These are phyloP conservation scores for Ophioninae sp. DNA, from an alignment of 2,888 invertebrate species.

Conservation along the genomic window DNA sequence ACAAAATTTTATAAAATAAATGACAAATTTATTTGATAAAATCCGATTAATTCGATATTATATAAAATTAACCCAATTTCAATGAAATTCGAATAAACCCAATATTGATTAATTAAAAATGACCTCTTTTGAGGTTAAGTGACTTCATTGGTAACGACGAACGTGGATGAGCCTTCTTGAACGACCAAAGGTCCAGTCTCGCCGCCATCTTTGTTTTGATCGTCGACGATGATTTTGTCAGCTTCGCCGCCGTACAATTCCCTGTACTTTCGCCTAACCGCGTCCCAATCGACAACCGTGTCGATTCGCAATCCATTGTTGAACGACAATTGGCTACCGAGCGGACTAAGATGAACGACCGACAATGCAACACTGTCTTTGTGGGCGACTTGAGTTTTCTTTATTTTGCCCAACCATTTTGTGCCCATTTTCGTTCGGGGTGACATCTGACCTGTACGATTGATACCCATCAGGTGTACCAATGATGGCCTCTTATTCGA, in stretches of 20 bases:
- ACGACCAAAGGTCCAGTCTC: slow-evolving; percentile 63
- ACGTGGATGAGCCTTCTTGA: slow-evolving; percentile 65
- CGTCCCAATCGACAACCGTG: slow-evolving; percentile 95
- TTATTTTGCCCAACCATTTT: slow-evolving; percentile 94
- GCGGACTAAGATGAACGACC: slow-evolving; percentile 90
- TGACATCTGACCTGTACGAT: slow-evolving; percentile 87
- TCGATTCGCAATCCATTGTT: slow-evolving; percentile 89
- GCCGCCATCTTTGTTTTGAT: slow-evolving; percentile 68
- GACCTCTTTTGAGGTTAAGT: slow-evolving; percentile 30
- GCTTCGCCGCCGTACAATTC: slow-evolving; percentile 86
- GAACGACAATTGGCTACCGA: slow-evolving; percentile 92
- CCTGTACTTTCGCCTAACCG: slow-evolving; percentile 93
- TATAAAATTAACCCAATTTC: no score
- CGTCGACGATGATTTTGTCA: slow-evolving; percentile 77
- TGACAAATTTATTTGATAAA: no score
- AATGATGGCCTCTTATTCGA: slow-evolving; percentile 90
- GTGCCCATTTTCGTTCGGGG: slow-evolving; percentile 93
- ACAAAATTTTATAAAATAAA: no score
- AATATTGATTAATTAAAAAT: no score
- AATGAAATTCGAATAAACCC: no score
- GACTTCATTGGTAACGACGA: slow-evolving; percentile 59
- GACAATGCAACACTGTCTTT: slow-evolving; percentile 90
- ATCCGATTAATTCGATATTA: no score
- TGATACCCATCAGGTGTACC: slow-evolving; percentile 91
- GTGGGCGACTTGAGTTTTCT: slow-evolving; percentile 91